phyloP scores from a whole-genome alignment of 2,113 vertebrate species.

The Scortum barcoo region DNA sequence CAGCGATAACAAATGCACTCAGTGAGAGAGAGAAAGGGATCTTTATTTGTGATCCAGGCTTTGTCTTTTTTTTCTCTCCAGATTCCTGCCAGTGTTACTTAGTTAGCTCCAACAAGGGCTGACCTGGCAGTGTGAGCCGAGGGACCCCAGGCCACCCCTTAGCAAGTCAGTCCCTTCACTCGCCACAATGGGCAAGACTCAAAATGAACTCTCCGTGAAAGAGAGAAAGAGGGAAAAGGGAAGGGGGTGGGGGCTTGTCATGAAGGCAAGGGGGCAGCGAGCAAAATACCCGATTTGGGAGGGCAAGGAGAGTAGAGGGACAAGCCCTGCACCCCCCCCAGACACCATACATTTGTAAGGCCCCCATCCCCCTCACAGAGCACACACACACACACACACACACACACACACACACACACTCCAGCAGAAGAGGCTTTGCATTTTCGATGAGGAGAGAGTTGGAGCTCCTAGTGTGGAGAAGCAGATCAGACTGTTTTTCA shows the following conservation, averaged over 20 bases:
- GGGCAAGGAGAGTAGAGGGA: constrained; percentile 63
- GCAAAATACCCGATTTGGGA: constrained; percentile 69
- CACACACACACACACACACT: constrained; percentile 31
- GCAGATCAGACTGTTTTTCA: constrained; percentile 71
- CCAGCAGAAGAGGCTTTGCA: constrained; percentile 84
- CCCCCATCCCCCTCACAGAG: constrained; percentile 61
- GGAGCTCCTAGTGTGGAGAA: constrained; percentile 68
- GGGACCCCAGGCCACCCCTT: constrained; percentile 76
- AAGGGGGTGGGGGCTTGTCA: constrained; percentile 37
- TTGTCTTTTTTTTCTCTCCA: constrained; percentile 76
- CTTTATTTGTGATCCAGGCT: constrained; percentile 85
- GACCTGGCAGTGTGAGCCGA: constrained; percentile 80
- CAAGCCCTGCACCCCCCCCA: constrained; percentile 80
- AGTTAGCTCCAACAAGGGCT: constrained; percentile 81
- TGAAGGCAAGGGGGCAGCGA: constrained; percentile 67
- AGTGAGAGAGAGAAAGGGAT: constrained; percentile 80
- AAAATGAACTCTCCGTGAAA: constrained; percentile 79
- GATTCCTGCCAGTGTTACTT: constrained; percentile 67
- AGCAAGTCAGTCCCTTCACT: constrained; percentile 85
- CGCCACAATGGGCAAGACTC: constrained; percentile 82
- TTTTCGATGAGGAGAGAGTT: constrained; percentile 82
- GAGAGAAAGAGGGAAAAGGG: constrained; percentile 58
- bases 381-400: constrained; percentile 14
- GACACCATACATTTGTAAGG: constrained; percentile 67
- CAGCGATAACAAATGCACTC: constrained; percentile 53